These are phyloP conservation scores for Circaetus gallicus DNA, from an alignment of 2,113 vertebrate genomes.

Conservation along the genomic window DNA sequence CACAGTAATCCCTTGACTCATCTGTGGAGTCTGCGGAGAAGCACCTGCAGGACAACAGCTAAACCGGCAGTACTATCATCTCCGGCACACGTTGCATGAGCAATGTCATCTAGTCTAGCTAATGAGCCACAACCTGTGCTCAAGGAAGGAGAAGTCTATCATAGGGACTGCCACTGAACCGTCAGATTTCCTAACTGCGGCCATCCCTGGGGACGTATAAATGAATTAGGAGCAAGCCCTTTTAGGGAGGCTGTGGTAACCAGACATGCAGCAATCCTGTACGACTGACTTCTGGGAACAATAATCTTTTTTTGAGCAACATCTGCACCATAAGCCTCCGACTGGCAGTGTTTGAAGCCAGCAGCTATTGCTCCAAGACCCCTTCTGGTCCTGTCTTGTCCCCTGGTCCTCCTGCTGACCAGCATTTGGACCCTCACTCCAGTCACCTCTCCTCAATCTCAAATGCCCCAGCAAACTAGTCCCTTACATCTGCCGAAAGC, in stretches of 20 bases:
- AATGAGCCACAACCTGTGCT: not conserved
- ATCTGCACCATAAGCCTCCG: not conserved
- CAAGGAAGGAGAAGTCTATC: not conserved
- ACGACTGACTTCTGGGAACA: not conserved
- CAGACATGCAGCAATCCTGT: not conserved
- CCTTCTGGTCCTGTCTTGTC: not conserved
- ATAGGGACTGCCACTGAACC: not conserved
- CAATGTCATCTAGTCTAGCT: not conserved
- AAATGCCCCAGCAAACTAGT: not conserved
- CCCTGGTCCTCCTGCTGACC: not conserved
- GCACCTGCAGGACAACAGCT: not conserved
- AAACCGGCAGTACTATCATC: not conserved
- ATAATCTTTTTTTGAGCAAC: not conserved
- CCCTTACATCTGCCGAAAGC: not conserved
- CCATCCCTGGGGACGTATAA: not conserved
- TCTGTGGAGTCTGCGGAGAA: not conserved
- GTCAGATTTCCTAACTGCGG: not conserved
- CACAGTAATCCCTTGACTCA: not conserved
- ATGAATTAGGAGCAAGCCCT: not conserved
- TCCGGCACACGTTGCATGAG: not conserved
- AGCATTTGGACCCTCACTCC: not conserved
- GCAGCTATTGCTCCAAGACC: not conserved
- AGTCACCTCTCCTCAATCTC: not conserved
- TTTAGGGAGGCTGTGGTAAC: not conserved
- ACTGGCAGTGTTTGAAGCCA: not conserved